phyloP scores from a whole-genome alignment of 2,888 invertebrate species.

The Leucophora obtusa region DNA sequence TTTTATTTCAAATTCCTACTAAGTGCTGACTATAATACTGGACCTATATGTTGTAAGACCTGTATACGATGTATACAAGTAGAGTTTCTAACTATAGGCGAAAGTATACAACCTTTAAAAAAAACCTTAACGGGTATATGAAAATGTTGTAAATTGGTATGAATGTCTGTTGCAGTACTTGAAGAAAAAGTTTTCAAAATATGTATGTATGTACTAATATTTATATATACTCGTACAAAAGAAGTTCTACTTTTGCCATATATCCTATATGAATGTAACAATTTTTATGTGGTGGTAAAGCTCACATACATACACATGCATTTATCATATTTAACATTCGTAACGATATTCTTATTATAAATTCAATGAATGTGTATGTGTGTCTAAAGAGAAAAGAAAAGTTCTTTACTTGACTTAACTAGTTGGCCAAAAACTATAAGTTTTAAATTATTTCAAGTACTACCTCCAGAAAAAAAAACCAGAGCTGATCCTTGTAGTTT shows the following conservation, averaged over 20 bases:
- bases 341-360: constrained; percentile 59
- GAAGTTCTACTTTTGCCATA: background rate
- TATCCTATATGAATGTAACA: constrained; percentile 36
- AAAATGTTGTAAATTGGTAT: constrained; percentile 14
- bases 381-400: constrained; percentile 28
- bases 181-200: constrained; percentile 52
- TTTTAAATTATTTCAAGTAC: constrained; percentile 66
- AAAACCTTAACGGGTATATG: constrained; percentile 13
- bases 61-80: background rate
- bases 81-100: constrained; percentile 21
- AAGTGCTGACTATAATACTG: too few relatives aligned
- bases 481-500: too few relatives aligned
- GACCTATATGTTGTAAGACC: background rate
- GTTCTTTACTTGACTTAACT: constrained; percentile 65
- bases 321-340: constrained; percentile 42
- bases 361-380: constrained; percentile 51
- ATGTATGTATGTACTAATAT: constrained; percentile 27
- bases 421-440: constrained; percentile 65
- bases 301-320: constrained; percentile 15
- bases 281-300: constrained; percentile 18
- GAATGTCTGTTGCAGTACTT: constrained; percentile 64
- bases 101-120: constrained; percentile 18
- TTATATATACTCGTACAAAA: constrained; percentile 7
- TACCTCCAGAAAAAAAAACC: constrained; percentile 24
- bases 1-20: too few relatives aligned